Base-by-base conservation (phyloP, 2,113 vertebrate species). In the Pitta sordida region DNA sequence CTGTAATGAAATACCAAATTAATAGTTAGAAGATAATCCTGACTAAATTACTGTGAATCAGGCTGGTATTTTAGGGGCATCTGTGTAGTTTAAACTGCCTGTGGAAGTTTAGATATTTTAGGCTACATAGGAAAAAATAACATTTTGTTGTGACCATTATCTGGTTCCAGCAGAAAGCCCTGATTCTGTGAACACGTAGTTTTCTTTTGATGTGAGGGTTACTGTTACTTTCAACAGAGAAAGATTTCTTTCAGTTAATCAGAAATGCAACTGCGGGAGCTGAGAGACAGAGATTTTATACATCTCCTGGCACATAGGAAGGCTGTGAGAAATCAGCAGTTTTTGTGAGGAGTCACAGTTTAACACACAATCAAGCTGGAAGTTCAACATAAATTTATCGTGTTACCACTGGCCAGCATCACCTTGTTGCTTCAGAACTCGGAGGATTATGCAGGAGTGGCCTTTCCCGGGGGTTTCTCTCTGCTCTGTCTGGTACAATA, bases 281-380 rank as follows among this genome's bases (percentile, higher is more conserved):
- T 62, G 58, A 49, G 16, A 62, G 29, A 14, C 9, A 37, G 26
- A 46, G 69, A 65, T 49, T 69, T 75, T 27, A 49, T 0, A 36
- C 49, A 88, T 58, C 43, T 84, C 88, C 79, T 82, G 69, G 74
- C 76, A 53, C 69, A 62, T 69, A 51, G 49, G 68, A 60, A 83
- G 74, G 83, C 3, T 59, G 68, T 79, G 68, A 79, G 71, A 13
- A 37, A 65, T 30, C 13, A 76, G 27, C 1, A 10, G 27, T 34
- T 93, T 94, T 84, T 92, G 82, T 63, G 91, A 77, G 88, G 94
- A 95, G 92, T 95, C 96, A 73, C 79, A 91, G 70, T 52, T 34
- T 76, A 94, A 95, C 64, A 89, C 91, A 90, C 87, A 91, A 94
- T 86, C 95, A 87, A 96, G 95, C 58, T 70, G 83, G 88, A 95